A percentile compares a stretch with the other conserved stretches of the same genome.
phyloP scores from a whole-genome alignment of 2,113 vertebrate species.

The Thermophis baileyi region DNA sequence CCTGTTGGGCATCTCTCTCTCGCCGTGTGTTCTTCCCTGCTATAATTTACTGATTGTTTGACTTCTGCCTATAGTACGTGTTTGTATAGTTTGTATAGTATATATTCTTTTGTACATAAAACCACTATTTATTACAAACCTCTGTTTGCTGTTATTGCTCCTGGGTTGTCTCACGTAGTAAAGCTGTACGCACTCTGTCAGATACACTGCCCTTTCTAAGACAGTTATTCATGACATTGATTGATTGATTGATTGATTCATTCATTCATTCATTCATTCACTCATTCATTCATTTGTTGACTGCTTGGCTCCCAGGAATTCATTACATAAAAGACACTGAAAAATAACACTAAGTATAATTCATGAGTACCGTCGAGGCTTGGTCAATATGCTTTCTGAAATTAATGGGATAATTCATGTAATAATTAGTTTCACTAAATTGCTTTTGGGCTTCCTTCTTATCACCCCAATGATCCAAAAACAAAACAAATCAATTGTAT shows the following conservation, averaged over 20 bases:
- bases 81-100: no score
- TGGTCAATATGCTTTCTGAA: not conserved
- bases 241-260: not conserved
- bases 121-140: no score
- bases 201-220: not conserved
- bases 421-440: not conserved
- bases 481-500: not conserved
- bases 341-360: not conserved
- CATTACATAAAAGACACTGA: not conserved
- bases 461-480: not conserved
- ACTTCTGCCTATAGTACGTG: no score
- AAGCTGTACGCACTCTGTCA: no score
- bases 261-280: not conserved
- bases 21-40: no score
- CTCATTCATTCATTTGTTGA: not conserved
- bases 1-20: no score
- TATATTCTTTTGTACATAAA: no score
- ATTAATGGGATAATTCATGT: not conserved
- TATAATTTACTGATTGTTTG: no score
- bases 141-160: no score
- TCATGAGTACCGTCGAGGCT: not conserved
- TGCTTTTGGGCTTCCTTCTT: not conserved
- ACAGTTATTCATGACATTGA: not conserved
- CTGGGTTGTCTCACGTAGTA: no score
- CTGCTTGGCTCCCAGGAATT: not conserved